Conservation (phyloP, 2,888 invertebrate species). For the Dilophus febrilis region DNA sequence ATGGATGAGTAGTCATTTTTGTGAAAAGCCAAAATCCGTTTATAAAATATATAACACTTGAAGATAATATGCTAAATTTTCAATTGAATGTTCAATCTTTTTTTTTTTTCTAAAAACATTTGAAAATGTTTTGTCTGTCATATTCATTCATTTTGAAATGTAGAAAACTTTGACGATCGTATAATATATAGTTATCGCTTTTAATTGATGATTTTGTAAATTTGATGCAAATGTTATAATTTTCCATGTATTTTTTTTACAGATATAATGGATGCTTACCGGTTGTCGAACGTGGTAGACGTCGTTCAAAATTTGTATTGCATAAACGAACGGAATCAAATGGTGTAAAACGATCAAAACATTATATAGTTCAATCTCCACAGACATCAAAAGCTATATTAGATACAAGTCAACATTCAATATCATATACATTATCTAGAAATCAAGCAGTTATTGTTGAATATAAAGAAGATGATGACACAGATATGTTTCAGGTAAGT, state of each 20-base stretch:
- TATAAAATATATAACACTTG: no score
- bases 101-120: no score
- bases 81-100: no score
- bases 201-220: no score
- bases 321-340: slow-evolving; percentile 71
- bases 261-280: slow-evolving; percentile 91
- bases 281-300: slow-evolving; percentile 81
- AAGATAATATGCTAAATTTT: no score
- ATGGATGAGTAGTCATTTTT: no score
- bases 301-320: slow-evolving; percentile 86
- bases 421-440: slow-evolving; percentile 90
- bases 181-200: no score
- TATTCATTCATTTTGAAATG: no score
- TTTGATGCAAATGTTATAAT: no score
- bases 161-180: no score
- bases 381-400: slow-evolving; percentile 89
- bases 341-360: slow-evolving; percentile 86
- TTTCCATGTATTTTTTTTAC: slow-evolving; percentile 22
- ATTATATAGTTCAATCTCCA: slow-evolving; percentile 91
- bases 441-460: slow-evolving; percentile 97
- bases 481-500: slow-evolving; percentile 97
- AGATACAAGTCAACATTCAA: slow-evolving; percentile 86
- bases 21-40: no score
- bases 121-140: no score
- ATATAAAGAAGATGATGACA: slow-evolving; percentile 86